Conservation (phyloP, 1,140 invertebrate genomes). For the Coenobita brevimanus region DNA sequence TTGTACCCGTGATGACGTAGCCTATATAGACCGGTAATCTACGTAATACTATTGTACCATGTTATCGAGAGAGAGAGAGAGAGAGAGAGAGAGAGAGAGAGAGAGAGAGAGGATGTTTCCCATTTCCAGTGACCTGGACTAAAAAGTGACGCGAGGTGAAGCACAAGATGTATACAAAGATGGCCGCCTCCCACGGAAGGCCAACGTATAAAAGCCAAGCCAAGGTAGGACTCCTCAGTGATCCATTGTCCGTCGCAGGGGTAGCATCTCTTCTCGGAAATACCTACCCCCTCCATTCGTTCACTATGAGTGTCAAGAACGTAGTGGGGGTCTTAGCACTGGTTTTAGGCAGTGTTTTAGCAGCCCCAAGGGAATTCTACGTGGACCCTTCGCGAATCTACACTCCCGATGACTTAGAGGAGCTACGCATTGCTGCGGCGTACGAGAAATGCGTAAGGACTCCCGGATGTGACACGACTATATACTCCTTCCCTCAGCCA, state of each 20-base stretch:
- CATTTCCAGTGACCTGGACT: not conserved
- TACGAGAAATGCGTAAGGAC: not conserved
- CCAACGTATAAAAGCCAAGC: not conserved
- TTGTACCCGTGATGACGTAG: no score
- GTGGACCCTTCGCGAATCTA: conserved; percentile 7
- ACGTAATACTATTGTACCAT: no score
- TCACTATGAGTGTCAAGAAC: no score
- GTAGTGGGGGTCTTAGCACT: not conserved
- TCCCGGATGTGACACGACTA: not conserved
- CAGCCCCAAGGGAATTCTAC: not conserved
- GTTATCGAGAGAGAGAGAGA: not conserved
- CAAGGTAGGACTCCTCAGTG: not conserved
- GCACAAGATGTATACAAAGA: no score
- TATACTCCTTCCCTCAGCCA: no score
- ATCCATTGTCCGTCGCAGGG: not conserved
- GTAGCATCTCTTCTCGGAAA: no score
- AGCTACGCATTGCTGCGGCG: not conserved
- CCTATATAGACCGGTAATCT: no score
- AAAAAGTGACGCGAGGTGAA: no score
- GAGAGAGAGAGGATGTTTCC: conserved; percentile 29
- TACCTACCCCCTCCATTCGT: no score
- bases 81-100: conserved; percentile 48
- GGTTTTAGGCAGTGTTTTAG: not conserved
- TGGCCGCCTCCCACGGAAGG: not conserved
- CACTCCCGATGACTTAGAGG: not conserved